These are phyloP conservation scores for Nomada hirtipes DNA, from an alignment of 2,888 invertebrate genomes.

Conservation along the genomic window DNA sequence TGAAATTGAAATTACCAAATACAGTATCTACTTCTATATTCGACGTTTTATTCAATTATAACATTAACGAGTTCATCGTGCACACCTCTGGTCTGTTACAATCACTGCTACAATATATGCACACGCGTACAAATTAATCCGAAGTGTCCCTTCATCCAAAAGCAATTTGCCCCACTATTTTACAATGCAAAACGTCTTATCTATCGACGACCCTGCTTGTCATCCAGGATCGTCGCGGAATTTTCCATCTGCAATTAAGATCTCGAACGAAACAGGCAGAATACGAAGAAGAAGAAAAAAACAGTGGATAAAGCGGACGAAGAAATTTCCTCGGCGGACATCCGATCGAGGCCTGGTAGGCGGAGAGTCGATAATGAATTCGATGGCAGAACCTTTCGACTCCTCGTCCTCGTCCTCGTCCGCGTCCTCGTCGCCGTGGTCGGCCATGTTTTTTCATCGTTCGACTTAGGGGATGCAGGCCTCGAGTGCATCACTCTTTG, in stretches of 20 bases:
- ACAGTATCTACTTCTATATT: too few relatives aligned
- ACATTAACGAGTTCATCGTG: too few relatives aligned
- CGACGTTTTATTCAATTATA: too few relatives aligned
- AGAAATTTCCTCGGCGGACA: slow-evolving; percentile 30
- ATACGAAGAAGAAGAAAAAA: not conserved
- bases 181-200: slow-evolving; percentile 21
- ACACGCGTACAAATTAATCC: too few relatives aligned
- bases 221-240: slow-evolving; percentile 4
- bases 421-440: slow-evolving; percentile 62
- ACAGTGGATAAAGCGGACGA: not conserved
- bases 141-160: too few relatives aligned
- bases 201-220: not conserved
- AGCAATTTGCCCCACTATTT: not conserved
- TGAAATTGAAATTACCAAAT: too few relatives aligned
- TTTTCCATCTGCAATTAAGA: slow-evolving; percentile 44
- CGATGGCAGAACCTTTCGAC: slow-evolving; percentile 68
- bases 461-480: slow-evolving; percentile 77
- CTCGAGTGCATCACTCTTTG: slow-evolving; percentile 82
- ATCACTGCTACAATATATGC: too few relatives aligned
- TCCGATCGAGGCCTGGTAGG: slow-evolving; percentile 47
- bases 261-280: not conserved
- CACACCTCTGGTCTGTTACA: too few relatives aligned
- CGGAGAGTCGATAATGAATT: slow-evolving; percentile 71
- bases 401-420: slow-evolving; percentile 53
- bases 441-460: slow-evolving; percentile 80